phyloP scores from a whole-genome alignment of 2,888 invertebrate species.

The Margaritifera margaritifera region DNA sequence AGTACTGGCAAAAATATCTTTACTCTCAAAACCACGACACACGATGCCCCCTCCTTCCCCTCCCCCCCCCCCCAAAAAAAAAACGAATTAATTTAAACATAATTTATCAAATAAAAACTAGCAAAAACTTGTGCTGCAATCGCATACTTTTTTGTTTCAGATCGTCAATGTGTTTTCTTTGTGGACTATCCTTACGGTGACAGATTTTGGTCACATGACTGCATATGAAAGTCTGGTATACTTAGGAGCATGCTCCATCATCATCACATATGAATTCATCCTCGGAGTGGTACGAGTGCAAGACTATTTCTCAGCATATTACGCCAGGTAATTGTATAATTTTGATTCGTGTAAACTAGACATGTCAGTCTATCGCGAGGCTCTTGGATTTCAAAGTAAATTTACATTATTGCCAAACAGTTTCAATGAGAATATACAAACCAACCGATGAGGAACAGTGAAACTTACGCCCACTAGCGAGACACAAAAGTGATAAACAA shows the following conservation, averaged over 20 bases:
- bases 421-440: too few relatives aligned
- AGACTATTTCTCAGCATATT: conserved; percentile 61
- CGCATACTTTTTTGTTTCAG: conserved; percentile 28
- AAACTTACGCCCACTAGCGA: too few relatives aligned
- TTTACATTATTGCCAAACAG: too few relatives aligned
- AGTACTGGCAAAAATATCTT: not conserved
- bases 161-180: conserved; percentile 62
- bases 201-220: conserved; percentile 54
- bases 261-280: conserved; percentile 59
- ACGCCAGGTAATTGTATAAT: conserved; percentile 42
- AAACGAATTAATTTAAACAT: not conserved
- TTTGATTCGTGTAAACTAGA: too few relatives aligned
- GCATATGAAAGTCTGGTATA: conserved; percentile 35
- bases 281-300: conserved; percentile 65
- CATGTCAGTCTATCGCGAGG: too few relatives aligned
- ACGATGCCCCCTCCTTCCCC: not conserved
- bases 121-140: not conserved
- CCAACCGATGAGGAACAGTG: too few relatives aligned
- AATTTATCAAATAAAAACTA: not conserved
- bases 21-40: not conserved
- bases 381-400: too few relatives aligned
- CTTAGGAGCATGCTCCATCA: conserved; percentile 40
- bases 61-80: not conserved
- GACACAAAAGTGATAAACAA: too few relatives aligned
- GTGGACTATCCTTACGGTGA: conserved; percentile 60